Evolutionary conservation across 2,797 vertebrate species (phyloP).

Genomic region (Melanogrammus aeglefinus): DNA sequence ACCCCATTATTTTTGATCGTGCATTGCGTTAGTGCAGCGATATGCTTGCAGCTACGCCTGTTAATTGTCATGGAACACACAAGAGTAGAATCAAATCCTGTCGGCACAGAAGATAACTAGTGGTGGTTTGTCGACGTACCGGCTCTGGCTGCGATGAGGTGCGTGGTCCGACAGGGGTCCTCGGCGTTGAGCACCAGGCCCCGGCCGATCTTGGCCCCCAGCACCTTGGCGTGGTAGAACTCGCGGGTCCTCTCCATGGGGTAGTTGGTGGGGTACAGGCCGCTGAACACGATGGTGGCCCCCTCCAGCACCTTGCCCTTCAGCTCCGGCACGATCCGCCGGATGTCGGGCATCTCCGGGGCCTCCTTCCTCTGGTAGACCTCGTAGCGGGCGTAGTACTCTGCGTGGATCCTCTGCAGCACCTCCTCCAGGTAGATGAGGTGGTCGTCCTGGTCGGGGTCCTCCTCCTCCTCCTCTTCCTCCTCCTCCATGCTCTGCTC

Average conservation of each 20-base stretch:
- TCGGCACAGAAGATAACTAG: background rate
- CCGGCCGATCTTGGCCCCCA: constrained; percentile 88
- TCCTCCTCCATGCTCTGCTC: constrained; percentile 90
- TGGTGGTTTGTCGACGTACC: constrained; percentile 69
- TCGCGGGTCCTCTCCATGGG: constrained; percentile 93
- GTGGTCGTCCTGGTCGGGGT: constrained; percentile 88
- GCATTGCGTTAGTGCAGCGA: background rate
- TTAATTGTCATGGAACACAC: background rate
- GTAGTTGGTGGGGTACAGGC: constrained; percentile 93
- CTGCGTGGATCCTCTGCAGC: constrained; percentile 85
- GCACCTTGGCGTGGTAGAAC: constrained; percentile 88
- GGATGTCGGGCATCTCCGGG: constrained; percentile 84
- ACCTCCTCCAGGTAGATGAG: constrained; percentile 95
- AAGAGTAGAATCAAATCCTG: background rate
- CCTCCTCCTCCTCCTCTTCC: constrained; percentile 80
- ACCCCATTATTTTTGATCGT: background rate
- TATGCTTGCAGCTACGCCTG: background rate
- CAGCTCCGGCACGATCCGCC: constrained; percentile 91
- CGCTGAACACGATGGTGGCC: constrained; percentile 86
- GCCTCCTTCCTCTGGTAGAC: constrained; percentile 77
- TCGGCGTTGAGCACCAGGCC: constrained; percentile 78
- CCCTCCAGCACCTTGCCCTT: constrained; percentile 85
- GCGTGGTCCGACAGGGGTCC: constrained; percentile 82
- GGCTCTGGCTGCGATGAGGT: constrained; percentile 89
- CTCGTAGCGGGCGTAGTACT: constrained; percentile 90